Conservation (phyloP, 2,113 vertebrate genomes). For the Xiphorhynchus elegans region DNA sequence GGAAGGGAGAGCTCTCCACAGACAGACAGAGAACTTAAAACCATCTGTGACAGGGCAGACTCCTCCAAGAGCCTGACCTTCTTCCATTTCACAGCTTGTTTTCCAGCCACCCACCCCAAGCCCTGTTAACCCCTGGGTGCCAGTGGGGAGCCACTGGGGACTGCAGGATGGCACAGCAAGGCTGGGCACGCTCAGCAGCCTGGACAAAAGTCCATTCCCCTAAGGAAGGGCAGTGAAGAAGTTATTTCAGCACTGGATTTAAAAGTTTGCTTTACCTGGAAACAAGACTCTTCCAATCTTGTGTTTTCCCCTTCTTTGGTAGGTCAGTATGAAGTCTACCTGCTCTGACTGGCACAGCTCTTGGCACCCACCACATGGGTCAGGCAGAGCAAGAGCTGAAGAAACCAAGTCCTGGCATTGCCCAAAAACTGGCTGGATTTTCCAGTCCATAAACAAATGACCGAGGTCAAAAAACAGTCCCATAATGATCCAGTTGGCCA, state of each 20-base stretch:
- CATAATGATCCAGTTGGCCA: background rate
- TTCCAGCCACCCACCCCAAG: constrained; percentile 26
- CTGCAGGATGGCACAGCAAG: background rate
- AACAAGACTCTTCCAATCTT: background rate
- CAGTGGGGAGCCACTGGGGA: background rate
- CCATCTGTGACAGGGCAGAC: constrained; percentile 14
- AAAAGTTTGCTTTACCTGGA: background rate
- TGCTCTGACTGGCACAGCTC: fast-evolving
- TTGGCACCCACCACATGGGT: background rate
- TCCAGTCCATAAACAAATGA: background rate
- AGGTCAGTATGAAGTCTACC: background rate
- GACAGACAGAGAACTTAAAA: constrained; percentile 7
- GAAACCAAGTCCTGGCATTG: background rate
- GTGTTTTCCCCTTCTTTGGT: background rate
- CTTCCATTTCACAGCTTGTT: constrained; percentile 57
- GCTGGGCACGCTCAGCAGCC: background rate
- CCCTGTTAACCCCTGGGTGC: constrained; percentile 45
- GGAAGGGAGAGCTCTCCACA: background rate
- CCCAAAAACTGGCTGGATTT: background rate
- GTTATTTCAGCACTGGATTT: background rate
- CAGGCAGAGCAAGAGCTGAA: background rate
- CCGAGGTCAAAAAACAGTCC: background rate
- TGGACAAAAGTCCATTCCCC: background rate
- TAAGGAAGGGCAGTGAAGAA: background rate
- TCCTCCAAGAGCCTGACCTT: constrained; percentile 21